phyloP scores from a whole-genome alignment of 2,888 invertebrate species.

The Drosophila nr. medialis region DNA sequence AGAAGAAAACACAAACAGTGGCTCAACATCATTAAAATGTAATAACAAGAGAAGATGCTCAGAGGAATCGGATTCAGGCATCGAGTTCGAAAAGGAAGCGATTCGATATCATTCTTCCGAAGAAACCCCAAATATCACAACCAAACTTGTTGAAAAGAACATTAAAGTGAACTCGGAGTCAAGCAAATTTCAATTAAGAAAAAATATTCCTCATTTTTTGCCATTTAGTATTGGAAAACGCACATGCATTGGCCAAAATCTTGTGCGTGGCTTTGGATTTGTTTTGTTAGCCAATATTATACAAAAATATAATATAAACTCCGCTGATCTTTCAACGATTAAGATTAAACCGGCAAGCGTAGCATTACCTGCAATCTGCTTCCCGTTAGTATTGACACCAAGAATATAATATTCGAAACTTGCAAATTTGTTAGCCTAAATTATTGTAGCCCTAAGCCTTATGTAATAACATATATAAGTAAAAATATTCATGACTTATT shows the following conservation, averaged over 20 bases:
- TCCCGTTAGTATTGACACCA: slow-evolving; percentile 87
- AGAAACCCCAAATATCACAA: not conserved
- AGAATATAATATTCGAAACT: slow-evolving; percentile 27
- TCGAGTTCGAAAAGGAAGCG: slow-evolving; percentile 85
- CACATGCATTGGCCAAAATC: slow-evolving; percentile 93
- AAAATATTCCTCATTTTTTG: slow-evolving; percentile 89
- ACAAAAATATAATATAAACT: slow-evolving; percentile 89
- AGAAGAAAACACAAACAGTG: slow-evolving; percentile 76
- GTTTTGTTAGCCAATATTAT: slow-evolving; percentile 90
- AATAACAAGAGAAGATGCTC: slow-evolving; percentile 83
- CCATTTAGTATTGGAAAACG: slow-evolving; percentile 94
- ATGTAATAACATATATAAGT: not conserved
- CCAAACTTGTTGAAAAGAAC: slow-evolving; percentile 8
- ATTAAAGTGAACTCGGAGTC: not conserved
- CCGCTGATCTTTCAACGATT: slow-evolving; percentile 86
- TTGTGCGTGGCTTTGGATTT: slow-evolving; percentile 91
- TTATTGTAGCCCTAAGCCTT: slow-evolving; percentile 16
- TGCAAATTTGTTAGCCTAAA: slow-evolving; percentile 2
- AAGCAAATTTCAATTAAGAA: slow-evolving; percentile 81
- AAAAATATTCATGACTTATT: not conserved
- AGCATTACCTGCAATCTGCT: slow-evolving; percentile 90
- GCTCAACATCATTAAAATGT: slow-evolving; percentile 2
- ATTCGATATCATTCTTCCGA: not conserved
- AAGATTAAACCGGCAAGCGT: slow-evolving; percentile 89
- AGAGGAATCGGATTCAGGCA: slow-evolving; percentile 86